These are phyloP conservation scores for Calcarius ornatus DNA, from an alignment of 2,113 vertebrate genomes.

Conservation along the genomic window DNA sequence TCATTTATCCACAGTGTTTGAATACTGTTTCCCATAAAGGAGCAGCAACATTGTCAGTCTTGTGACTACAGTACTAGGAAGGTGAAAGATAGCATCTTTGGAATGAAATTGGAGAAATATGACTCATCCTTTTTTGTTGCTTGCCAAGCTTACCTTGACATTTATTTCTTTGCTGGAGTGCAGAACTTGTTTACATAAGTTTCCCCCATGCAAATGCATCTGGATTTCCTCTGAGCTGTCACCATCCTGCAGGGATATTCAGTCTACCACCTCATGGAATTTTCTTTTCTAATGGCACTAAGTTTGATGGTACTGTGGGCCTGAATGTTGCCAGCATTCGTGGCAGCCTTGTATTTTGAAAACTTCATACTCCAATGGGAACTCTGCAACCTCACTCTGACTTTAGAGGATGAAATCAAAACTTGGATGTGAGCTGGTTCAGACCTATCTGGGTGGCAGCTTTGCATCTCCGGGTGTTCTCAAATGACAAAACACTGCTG, in stretches of 20 bases:
- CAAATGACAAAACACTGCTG: not conserved
- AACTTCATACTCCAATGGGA: not conserved
- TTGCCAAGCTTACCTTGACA: slow-evolving; percentile 83
- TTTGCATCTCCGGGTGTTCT: not conserved
- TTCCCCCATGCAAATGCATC: slow-evolving; percentile 66
- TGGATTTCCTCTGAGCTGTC: slow-evolving; percentile 76
- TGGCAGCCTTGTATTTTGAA: not conserved
- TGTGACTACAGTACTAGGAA: slow-evolving; percentile 62
- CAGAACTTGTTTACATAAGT: slow-evolving; percentile 74
- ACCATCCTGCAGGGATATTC: slow-evolving; percentile 7
- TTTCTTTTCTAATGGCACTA: not conserved
- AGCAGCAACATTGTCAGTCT: slow-evolving; percentile 62
- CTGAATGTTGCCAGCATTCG: not conserved
- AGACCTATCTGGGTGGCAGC: not conserved
- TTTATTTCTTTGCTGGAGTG: slow-evolving; percentile 75
- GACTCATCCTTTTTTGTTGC: slow-evolving; percentile 71
- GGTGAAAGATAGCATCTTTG: slow-evolving; percentile 76
- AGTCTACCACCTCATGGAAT: not conserved
- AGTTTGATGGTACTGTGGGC: not conserved
- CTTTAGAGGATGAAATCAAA: not conserved
- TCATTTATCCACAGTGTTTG: slow-evolving; percentile 6
- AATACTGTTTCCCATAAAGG: slow-evolving; percentile 72
- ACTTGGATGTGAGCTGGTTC: not conserved
- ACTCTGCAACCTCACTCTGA: not conserved
- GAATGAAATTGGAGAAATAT: slow-evolving; percentile 73